These are phyloP conservation scores for Drosophila neonasuta DNA, from an alignment of 2,888 invertebrate species.

Conservation along the genomic window DNA sequence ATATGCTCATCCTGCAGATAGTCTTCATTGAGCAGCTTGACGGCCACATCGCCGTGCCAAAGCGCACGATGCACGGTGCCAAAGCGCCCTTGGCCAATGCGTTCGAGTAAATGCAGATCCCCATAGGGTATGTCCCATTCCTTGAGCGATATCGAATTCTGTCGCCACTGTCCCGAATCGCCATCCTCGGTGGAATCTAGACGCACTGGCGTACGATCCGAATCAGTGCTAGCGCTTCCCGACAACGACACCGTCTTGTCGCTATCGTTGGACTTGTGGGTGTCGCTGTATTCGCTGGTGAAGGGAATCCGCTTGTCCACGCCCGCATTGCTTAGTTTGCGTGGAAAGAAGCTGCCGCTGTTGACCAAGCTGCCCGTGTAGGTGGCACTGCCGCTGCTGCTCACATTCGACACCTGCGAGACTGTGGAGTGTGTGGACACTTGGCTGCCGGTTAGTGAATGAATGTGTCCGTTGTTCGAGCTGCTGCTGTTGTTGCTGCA, in stretches of 20 bases:
- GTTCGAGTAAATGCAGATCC: constrained; percentile 92
- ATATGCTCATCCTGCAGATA: constrained; percentile 93
- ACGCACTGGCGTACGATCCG: constrained; percentile 90
- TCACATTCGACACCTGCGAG: constrained; percentile 50
- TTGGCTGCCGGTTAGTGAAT: constrained; percentile 59
- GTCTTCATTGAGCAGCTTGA: constrained; percentile 96
- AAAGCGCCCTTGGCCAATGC: constrained; percentile 95
- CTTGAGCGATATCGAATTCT: constrained; percentile 93
- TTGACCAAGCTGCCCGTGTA: constrained; percentile 63
- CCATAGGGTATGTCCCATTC: constrained; percentile 99
- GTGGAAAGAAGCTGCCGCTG: constrained; percentile 80
- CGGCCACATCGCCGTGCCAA: constrained; percentile 99
- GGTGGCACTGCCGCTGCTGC: constrained; percentile 52
- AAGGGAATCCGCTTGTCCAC: constrained; percentile 78
- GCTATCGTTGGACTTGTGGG: constrained; percentile 85
- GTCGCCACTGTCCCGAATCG: constrained; percentile 88
- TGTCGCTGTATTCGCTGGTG: constrained; percentile 83
- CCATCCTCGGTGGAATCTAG: constrained; percentile 91
- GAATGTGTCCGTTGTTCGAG: constrained; percentile 54
- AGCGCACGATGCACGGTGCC: constrained; percentile 96
- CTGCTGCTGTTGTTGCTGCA: constrained; percentile 38
- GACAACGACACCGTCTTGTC: constrained; percentile 88
- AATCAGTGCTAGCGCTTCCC: constrained; percentile 90
- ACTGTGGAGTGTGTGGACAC: constrained; percentile 49
- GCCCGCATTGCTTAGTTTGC: constrained; percentile 83